These are phyloP conservation scores for Caenorhabditis plicata DNA, from an alignment of 2,888 invertebrate genomes.

Conservation along the genomic window DNA sequence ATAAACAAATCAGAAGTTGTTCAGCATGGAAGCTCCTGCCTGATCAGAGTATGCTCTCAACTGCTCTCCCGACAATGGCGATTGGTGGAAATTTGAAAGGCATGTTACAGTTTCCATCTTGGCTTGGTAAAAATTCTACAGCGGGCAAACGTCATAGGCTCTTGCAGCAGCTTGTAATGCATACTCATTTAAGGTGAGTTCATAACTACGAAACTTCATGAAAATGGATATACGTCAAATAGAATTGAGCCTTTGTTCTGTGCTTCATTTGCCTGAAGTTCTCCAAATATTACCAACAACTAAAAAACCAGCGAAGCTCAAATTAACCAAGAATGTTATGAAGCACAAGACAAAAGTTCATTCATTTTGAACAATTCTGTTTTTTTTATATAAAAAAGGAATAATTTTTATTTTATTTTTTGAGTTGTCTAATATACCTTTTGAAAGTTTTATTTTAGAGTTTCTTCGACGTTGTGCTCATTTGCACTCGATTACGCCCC, in stretches of 20 bases:
- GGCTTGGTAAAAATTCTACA: conserved; percentile 93
- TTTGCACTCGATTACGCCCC: conserved; percentile 78
- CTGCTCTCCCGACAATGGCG: conserved; percentile 84
- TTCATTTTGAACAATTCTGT: too few species aligned
- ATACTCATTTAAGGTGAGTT: conserved; percentile 77
- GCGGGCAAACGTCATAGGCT: conserved; percentile 80
- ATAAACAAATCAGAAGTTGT: conserved; percentile 77
- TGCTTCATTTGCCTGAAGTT: too few species aligned
- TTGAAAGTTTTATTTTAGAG: conserved; percentile 35
- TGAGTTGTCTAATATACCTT: neutral
- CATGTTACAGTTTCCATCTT: conserved; percentile 79
- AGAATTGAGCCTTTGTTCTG: too few species aligned
- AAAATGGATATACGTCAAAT: too few species aligned
- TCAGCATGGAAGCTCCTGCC: conserved; percentile 84
- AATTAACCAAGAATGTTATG: too few species aligned
- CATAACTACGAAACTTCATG: neutral
- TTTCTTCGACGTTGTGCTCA: conserved; percentile 48
- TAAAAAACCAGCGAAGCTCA: too few species aligned
- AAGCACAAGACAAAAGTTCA: too few species aligned
- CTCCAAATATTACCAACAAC: too few species aligned
- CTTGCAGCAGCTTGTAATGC: conserved; percentile 82
- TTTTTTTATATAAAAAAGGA: neutral
- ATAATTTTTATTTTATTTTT: neutral
- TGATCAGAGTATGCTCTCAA: conserved; percentile 79
- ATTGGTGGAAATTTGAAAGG: conserved; percentile 77